A percentile compares a stretch with the other conserved stretches of the same genome.
phyloP scores from a whole-genome alignment of 2,888 invertebrate genomes.

The Pristionchus fissidentatus region DNA sequence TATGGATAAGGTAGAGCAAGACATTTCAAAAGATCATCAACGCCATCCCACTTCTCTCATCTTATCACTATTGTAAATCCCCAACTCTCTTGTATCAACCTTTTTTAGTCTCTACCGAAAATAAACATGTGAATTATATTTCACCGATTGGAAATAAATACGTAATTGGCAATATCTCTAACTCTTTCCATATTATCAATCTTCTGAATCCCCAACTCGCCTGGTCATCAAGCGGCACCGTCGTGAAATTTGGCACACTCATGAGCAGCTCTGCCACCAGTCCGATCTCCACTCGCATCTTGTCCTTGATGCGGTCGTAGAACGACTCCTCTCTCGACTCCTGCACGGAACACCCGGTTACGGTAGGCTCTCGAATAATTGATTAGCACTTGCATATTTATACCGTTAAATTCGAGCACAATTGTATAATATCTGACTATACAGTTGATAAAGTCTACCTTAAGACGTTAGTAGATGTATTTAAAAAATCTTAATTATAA shows the following conservation, averaged over 20 bases:
- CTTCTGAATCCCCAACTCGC: too few relatives aligned
- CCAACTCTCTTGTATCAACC: too few relatives aligned
- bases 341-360: conserved; percentile 44
- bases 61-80: too few relatives aligned
- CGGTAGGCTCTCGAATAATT: background rate
- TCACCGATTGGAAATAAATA: too few relatives aligned
- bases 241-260: conserved; percentile 53
- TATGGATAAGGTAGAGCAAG: too few relatives aligned
- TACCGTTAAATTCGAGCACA: background rate
- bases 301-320: conserved; percentile 57
- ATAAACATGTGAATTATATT: too few relatives aligned
- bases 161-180: too few relatives aligned
- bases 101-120: too few relatives aligned
- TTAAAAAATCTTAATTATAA: background rate
- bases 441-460: background rate
- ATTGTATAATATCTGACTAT: background rate
- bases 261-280: conserved; percentile 60
- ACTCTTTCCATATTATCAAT: too few relatives aligned
- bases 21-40: too few relatives aligned
- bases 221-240: conserved; percentile 58
- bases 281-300: conserved; percentile 56
- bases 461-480: background rate
- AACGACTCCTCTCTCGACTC: conserved; percentile 53
- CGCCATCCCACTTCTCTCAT: too few relatives aligned
- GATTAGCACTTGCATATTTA: background rate